A percentile compares a stretch with the other conserved stretches of the same genome.
These are phyloP conservation scores for Plotosus lineatus DNA, from an alignment of 2,113 vertebrate genomes.

Conservation along the genomic window DNA sequence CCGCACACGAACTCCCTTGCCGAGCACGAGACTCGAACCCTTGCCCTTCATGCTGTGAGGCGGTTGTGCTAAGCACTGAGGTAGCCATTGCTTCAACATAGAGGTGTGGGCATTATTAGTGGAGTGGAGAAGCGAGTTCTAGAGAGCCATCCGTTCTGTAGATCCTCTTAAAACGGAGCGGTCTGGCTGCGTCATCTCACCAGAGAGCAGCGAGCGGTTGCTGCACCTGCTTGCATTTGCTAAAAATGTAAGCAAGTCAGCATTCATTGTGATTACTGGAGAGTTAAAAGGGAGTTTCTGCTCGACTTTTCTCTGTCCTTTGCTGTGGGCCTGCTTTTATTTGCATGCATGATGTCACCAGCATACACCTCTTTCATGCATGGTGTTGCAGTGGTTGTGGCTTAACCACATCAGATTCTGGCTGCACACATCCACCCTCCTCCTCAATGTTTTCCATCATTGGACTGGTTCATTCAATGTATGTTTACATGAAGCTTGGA, in stretches of 20 bases:
- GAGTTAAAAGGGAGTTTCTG: background rate
- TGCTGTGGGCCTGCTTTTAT: conserved; percentile 29
- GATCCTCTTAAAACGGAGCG: background rate
- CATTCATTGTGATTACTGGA: conserved; percentile 14
- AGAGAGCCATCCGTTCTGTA: conserved; percentile 1
- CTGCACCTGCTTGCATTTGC: conserved; percentile 45
- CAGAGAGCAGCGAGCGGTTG: conserved; percentile 30
- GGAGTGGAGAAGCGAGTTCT: background rate
- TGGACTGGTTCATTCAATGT: background rate
- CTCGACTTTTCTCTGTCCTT: conserved; percentile 1
- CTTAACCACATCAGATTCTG: background rate
- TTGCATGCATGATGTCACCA: conserved; percentile 38
- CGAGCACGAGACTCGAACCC: too few relatives aligned
- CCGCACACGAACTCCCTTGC: too few relatives aligned
- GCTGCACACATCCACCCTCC: background rate
- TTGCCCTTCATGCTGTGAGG: too few relatives aligned
- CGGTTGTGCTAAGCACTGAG: too few relatives aligned
- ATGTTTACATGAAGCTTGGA: background rate
- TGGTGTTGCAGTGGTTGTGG: conserved; percentile 16
- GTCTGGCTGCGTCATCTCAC: conserved; percentile 26
- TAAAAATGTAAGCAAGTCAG: conserved; percentile 21
- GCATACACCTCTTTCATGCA: background rate
- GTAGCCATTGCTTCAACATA: background rate
- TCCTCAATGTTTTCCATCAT: background rate
- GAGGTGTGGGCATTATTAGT: background rate